Percentiles rank a stretch among this genome's conserved stretches.
These are phyloP conservation scores for Stenotaenia linearis DNA, from an alignment of 2,888 invertebrate species.

Conservation along the genomic window DNA sequence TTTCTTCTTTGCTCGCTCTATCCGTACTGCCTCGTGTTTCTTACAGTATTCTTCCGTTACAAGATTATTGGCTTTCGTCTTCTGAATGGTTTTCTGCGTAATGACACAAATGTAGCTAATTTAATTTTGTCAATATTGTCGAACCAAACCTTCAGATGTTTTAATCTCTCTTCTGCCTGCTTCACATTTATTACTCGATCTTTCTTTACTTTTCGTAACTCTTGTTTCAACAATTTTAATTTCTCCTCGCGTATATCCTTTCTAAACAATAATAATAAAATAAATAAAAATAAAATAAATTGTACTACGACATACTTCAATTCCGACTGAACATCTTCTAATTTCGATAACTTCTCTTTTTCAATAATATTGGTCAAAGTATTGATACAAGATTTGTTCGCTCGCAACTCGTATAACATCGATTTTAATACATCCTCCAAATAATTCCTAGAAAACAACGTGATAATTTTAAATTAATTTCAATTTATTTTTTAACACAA, in stretches of 20 bases:
- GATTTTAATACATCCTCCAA: neutral
- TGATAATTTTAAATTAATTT: neutral
- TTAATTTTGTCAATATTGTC: neutral
- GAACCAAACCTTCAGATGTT: neutral
- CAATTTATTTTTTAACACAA: neutral
- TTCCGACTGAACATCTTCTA: neutral
- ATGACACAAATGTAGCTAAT: neutral
- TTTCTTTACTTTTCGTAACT: neutral
- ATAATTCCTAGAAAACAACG: neutral
- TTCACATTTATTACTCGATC: neutral
- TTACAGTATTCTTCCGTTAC: neutral
- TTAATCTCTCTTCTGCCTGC: neutral
- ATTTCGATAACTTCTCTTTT: neutral
- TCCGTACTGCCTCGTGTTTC: neutral
- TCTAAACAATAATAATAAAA: neutral
- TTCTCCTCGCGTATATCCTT: neutral
- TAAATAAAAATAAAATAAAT: neutral
- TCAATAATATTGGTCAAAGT: neutral
- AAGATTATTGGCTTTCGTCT: neutral
- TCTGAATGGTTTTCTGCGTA: neutral
- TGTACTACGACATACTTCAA: neutral
- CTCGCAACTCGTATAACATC: neutral
- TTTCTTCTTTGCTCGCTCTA: neutral
- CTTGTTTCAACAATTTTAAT: neutral
- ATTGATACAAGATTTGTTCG: neutral